Base-by-base conservation (phyloP, 1,140 invertebrate species). In the Pteromalus puparum region DNA sequence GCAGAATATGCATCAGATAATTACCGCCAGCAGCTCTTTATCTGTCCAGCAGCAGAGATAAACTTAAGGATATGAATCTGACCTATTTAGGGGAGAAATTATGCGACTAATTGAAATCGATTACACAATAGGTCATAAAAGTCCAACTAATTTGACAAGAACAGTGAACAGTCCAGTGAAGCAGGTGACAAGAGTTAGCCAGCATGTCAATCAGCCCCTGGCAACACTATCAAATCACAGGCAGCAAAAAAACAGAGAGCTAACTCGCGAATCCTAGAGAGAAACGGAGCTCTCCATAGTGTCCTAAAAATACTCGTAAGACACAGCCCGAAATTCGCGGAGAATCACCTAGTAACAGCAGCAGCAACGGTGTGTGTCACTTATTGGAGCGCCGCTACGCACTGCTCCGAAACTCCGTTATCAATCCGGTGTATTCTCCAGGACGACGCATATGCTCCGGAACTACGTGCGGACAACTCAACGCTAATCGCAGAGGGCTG, bases 261-360 rank as follows among this genome's bases (percentile, higher is more conserved):
- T 15, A 53, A 61, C 15, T 10, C 18, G 18, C 18, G 53, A n/a
- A 61, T 61, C 53, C 53, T 61, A 61, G 21, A 61, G 53, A 21
- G 53, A 21, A 61, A 18, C 7, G 53, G 21, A 61, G 53, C 53
- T 61, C 53, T 61, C 53, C 53, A 61, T 30, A 70, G 67, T 30
- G 67, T 70, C 67, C 67, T 70, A 70, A 70, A 70, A 70, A 70
- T 70, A 70, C 67, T 28, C 67, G 26, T 30, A 61, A 28, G 67
- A 70, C 65, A 73, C 12, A 74, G 53, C 46, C 48, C 15, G 48
- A 42, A 82, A 82, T 82, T 74, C 30, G 12, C 21, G 74, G 15
- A 12, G 34, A 65, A 82, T 65, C 18, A 82, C 34, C n/a, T 72
- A 81, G 38, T 2, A 72, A 7, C 12, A 48, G 21, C 18, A 68